A percentile compares a stretch with the other conserved stretches of the same genome.
Conservation (phyloP, 2,113 vertebrate genomes). For the Romanogobio albipinnatus region DNA sequence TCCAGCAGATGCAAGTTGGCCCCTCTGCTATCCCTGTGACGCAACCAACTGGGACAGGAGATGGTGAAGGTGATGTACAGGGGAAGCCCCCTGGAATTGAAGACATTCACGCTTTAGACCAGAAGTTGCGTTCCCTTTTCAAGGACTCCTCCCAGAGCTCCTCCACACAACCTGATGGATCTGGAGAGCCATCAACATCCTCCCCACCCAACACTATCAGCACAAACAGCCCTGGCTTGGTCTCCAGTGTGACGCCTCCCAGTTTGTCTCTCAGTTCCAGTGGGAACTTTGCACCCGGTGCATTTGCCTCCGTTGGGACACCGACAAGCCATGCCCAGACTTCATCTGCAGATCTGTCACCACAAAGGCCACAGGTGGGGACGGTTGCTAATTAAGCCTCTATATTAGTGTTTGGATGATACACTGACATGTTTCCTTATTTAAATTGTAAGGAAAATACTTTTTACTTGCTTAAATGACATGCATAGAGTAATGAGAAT, state of each 20-base stretch:
- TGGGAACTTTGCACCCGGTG: constrained; percentile 73
- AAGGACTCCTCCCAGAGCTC: constrained; percentile 83
- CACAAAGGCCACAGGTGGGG: constrained; percentile 44
- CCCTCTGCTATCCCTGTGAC: constrained; percentile 42
- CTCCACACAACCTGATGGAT: constrained; percentile 59
- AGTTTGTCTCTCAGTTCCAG: constrained; percentile 82
- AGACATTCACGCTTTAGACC: constrained; percentile 92
- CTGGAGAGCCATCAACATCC: constrained; percentile 65
- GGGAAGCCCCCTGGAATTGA: constrained; percentile 89
- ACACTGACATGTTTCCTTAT: too few species aligned
- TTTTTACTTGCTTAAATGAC: too few species aligned
- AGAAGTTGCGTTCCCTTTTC: constrained; percentile 93
- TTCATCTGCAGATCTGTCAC: constrained; percentile 45
- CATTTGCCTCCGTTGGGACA: constrained; percentile 79
- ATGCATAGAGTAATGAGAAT: background rate
- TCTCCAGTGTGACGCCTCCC: constrained; percentile 80
- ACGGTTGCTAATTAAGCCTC: background rate
- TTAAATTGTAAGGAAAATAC: background rate
- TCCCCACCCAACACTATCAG: constrained; percentile 75
- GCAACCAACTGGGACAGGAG: constrained; percentile 76
- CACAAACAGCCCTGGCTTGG: constrained; percentile 78
- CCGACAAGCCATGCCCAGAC: constrained; percentile 74
- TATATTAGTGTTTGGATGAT: background rate
- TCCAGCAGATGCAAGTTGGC: constrained; percentile 40
- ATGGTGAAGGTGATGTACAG: constrained; percentile 81